A percentile compares a stretch with the other conserved stretches of the same genome.
Evolutionary conservation across 1,140 invertebrate genomes (phyloP).

Genomic region (Colletes gigas): DNA sequence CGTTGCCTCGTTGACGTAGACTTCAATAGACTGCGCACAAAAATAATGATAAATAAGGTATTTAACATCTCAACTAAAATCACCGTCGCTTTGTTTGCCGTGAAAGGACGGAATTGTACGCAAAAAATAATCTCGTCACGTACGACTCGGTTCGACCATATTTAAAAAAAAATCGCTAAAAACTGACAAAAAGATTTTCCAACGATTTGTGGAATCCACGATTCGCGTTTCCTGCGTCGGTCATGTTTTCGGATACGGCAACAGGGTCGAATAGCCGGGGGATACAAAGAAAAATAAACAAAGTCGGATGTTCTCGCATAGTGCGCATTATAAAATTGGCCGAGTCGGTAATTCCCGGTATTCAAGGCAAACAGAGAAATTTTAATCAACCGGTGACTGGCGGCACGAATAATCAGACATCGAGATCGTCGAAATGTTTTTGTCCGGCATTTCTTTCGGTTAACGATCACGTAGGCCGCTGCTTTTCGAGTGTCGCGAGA

Average conservation of each 20-base stretch:
- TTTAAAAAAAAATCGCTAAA: not conserved
- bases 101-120: not conserved
- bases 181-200: not conserved
- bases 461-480: conserved; percentile 42
- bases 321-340: not conserved
- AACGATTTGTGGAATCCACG: not conserved
- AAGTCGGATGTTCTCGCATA: not conserved
- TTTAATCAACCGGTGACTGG: too few relatives aligned
- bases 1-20: too few relatives aligned
- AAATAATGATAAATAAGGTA: not conserved
- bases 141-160: not conserved
- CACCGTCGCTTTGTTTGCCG: not conserved
- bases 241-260: not conserved
- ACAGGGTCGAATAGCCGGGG: not conserved
- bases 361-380: not conserved
- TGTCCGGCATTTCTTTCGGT: not conserved
- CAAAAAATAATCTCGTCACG: not conserved
- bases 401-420: not conserved
- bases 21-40: not conserved
- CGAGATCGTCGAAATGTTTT: not conserved
- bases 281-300: too few relatives aligned
- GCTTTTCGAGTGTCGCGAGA: not conserved
- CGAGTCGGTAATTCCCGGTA: not conserved
- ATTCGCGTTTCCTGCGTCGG: not conserved
- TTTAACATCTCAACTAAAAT: not conserved